phyloP scores from a whole-genome alignment of 1,140 invertebrate species.

The Calliopsis andreniformis region DNA sequence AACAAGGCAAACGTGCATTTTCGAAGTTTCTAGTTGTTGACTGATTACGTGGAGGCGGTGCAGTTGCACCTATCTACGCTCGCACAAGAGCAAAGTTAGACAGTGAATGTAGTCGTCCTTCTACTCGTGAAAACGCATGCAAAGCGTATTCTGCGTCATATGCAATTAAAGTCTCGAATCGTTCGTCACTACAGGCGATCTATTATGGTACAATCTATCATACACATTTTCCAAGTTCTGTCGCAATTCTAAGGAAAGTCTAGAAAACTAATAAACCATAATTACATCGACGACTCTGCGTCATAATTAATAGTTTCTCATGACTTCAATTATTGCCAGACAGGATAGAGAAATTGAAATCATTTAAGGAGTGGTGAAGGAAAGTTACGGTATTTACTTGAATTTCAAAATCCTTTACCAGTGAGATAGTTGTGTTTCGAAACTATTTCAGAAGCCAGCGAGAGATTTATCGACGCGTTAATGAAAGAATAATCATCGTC shows the following conservation, averaged over 20 bases:
- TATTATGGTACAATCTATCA: not conserved
- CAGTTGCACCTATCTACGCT: not conserved
- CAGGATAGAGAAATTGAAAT: no score
- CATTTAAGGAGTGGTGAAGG: no score
- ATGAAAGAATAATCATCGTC: conserved; percentile 16
- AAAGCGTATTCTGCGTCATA: not conserved
- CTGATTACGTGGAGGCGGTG: not conserved
- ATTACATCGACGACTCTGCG: no score
- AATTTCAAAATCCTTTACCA: no score
- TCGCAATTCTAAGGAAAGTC: no score
- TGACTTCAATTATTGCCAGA: not conserved
- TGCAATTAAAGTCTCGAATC: not conserved
- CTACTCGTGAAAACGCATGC: conserved; percentile 37
- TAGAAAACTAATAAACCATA: no score
- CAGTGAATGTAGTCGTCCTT: conserved; percentile 77
- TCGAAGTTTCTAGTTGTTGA: conserved; percentile 9
- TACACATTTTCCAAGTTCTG: no score
- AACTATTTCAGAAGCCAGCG: not conserved
- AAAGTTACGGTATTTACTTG: no score
- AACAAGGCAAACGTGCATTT: not conserved
- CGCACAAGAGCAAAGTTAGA: conserved; percentile 14
- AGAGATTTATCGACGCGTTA: not conserved
- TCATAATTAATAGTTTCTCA: not conserved
- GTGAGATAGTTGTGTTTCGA: not conserved
- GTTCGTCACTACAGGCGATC: not conserved